Base-by-base conservation (phyloP, 2,113 vertebrate genomes). In the Mohoua ochrocephala region DNA sequence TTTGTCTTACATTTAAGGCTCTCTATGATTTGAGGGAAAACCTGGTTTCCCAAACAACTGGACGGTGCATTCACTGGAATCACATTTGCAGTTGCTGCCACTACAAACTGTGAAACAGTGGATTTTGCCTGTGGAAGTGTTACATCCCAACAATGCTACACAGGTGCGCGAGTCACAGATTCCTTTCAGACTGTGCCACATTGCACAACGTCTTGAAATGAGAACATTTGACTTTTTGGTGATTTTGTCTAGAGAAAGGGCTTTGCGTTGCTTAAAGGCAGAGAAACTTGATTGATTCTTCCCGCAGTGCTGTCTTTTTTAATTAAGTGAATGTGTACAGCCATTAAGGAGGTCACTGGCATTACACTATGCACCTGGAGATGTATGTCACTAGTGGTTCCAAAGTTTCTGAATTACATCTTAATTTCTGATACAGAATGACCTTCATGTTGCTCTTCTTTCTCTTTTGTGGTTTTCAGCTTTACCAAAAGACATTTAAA, bases 321-420 rank as follows among this genome's bases (percentile, higher is more conserved):
- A 89, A 71, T 91, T 86, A 64, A 84, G 30, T 73, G 20, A 87
- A 70, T 50, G 31, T 17, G 30, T 75, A 64, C 41, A 89, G 31
- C 81, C 88, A 73, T 89, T 93, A 79, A 13, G 7, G 93, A 96
- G 53, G 65, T 88, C 47, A 82, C 84, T 97, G 83, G 65, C 59
- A 35, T 96, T 84, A 76, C 13, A 68, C 71, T 84, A 4, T 59
- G 9, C 33, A 92, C 60, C 22, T 87, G 50, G 61, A 79, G 50
- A 54, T 76, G 28, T 50, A 20, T 78, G 23, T 70, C 57, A 79
- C 28, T n/a, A n/a, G n/a, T n/a, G 63, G 28, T 59, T 76, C 49
- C 42, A 42, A 42, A 42, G 47, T 76, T 94, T 85, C 30, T 86
- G 56, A 52, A 88, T 84, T 85, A 45, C 28, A 15, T 64, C n/a